phyloP scores from a whole-genome alignment of 2,888 invertebrate genomes.

The Tribolium freemani region DNA sequence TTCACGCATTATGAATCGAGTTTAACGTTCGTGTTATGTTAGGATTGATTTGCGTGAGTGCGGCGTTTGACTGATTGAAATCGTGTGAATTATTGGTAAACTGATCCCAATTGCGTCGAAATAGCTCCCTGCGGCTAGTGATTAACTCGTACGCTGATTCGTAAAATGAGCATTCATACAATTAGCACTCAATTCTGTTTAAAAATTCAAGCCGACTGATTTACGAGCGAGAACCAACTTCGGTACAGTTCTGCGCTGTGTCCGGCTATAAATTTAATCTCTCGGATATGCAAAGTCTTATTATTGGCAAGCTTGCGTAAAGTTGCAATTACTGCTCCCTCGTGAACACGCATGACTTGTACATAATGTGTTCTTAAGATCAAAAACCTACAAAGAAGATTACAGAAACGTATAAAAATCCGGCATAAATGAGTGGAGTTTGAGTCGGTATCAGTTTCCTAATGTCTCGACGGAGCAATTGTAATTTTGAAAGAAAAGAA shows the following conservation, averaged over 20 bases:
- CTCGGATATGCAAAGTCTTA: conserved; percentile 19
- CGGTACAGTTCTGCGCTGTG: conserved; percentile 6
- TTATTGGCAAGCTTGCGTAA: conserved; percentile 27
- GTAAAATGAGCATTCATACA: conserved; percentile 66
- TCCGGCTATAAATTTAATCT: conserved; percentile 21
- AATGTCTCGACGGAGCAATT: conserved; percentile 66
- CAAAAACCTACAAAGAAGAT: conserved; percentile 42
- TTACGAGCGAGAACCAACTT: conserved; percentile 15
- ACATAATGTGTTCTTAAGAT: conserved; percentile 26
- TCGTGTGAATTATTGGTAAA: conserved; percentile 59
- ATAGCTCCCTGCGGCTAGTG: conserved; percentile 60
- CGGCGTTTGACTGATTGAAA: conserved; percentile 58
- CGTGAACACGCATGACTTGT: conserved; percentile 31
- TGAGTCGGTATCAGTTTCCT: conserved; percentile 49
- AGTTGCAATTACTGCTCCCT: conserved; percentile 37
- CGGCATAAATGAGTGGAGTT: conserved; percentile 35
- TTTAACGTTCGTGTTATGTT: conserved; percentile 37
- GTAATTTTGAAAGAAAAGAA: conserved; percentile 66
- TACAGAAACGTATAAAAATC: conserved; percentile 34
- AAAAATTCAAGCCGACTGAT: conserved; percentile 42
- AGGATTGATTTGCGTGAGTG: conserved; percentile 40
- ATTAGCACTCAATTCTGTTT: conserved; percentile 54
- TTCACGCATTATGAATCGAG: conserved; percentile 32
- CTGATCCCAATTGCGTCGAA: conserved; percentile 57
- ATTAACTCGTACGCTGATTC: conserved; percentile 66